These are phyloP conservation scores for Hemicentrotus pulcherrimus DNA, from an alignment of 35 echinoderm and acorn worm species.

Conservation along the genomic window DNA sequence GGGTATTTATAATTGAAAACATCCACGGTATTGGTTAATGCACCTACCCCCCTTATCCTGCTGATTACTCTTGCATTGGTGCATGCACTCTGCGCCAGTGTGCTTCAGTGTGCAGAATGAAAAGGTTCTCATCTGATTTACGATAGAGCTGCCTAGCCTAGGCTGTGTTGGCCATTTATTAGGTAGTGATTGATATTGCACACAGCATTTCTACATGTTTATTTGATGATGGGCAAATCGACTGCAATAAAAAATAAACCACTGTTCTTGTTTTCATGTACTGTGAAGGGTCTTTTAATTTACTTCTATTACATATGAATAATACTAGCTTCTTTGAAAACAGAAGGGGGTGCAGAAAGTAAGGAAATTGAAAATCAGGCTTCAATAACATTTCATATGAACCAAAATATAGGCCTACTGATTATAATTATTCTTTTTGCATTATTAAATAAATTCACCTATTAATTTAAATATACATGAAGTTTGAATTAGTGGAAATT, in stretches of 20 bases:
- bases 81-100: not conserved
- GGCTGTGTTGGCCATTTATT: not conserved
- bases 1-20: slow-evolving; percentile 19
- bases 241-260: not conserved
- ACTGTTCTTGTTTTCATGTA: not conserved
- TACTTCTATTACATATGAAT: not conserved
- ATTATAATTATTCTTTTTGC: too few species aligned
- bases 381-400: too few species aligned
- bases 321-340: too few species aligned
- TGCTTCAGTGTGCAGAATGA: not conserved
- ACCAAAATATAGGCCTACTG: too few species aligned
- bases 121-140: not conserved
- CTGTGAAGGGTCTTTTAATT: not conserved
- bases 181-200: not conserved
- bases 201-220: slow-evolving; percentile 2
- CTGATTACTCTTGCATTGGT: not conserved
- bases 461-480: too few species aligned
- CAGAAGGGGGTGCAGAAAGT: too few species aligned
- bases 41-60: not conserved
- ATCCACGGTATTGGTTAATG: not conserved
- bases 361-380: too few species aligned
- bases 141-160: not conserved
- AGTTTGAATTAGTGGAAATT: too few species aligned
- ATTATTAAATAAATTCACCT: too few species aligned
- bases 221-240: not conserved